phyloP scores from a whole-genome alignment of 2,113 vertebrate genomes.

The Urocitellus parryii region DNA sequence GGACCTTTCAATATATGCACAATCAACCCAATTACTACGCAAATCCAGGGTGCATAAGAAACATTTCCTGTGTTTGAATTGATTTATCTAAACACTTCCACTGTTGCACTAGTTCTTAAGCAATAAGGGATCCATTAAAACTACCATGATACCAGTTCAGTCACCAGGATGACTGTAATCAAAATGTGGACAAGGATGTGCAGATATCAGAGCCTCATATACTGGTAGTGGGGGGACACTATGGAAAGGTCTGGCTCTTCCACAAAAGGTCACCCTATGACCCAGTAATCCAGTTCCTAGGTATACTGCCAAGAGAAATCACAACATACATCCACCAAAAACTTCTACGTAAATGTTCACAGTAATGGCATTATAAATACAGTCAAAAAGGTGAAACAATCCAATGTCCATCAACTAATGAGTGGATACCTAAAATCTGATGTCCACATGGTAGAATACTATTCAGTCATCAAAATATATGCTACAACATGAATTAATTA shows the following conservation, averaged over 20 bases:
- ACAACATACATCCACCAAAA: not conserved
- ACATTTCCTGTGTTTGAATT: not conserved
- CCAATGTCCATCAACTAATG: constrained; percentile 22
- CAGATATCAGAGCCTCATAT: constrained; percentile 19
- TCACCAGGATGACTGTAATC: not conserved
- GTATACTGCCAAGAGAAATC: constrained; percentile 21
- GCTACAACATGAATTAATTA: not conserved
- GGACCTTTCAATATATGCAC: not conserved
- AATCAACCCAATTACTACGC: not conserved
- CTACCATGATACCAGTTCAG: not conserved
- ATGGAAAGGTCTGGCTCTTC: not conserved
- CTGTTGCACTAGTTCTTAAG: not conserved
- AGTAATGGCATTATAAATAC: not conserved
- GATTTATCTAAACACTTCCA: constrained; percentile 10
- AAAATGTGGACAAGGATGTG: not conserved
- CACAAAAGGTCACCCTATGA: constrained; percentile 28
- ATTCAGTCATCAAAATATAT: not conserved
- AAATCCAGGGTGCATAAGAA: constrained; percentile 14
- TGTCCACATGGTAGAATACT: not conserved
- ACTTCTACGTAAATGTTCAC: not conserved
- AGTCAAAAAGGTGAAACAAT: constrained; percentile 44
- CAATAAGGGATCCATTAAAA: too few species aligned
- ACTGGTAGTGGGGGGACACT: not conserved
- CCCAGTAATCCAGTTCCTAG: not conserved
- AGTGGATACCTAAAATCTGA: not conserved